These are phyloP conservation scores for Sesamia nonagrioides DNA, from an alignment of 1,140 invertebrate genomes.

Conservation along the genomic window DNA sequence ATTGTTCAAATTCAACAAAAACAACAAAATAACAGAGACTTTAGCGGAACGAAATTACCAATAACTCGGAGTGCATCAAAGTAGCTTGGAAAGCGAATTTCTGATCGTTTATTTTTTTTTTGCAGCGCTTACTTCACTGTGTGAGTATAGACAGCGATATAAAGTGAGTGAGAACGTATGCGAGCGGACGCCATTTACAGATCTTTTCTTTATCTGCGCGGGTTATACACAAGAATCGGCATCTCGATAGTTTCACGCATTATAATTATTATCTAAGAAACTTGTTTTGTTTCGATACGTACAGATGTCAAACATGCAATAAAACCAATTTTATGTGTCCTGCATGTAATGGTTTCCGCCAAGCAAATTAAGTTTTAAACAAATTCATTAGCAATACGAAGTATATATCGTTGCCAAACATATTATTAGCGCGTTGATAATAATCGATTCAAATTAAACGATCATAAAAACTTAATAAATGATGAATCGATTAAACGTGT, in stretches of 20 bases:
- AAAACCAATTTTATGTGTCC: conserved; percentile 66
- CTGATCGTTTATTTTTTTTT: no score
- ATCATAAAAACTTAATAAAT: background rate
- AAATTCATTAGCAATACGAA: conserved; percentile 57
- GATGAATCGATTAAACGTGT: conserved; percentile 1
- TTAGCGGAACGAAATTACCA: no score
- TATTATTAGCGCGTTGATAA: conserved; percentile 15
- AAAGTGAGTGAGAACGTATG: no score
- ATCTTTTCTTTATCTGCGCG: no score
- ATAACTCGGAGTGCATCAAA: no score
- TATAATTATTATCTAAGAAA: conserved; percentile 22
- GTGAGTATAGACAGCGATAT: no score
- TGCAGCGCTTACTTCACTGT: no score
- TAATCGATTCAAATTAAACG: conserved; percentile 6
- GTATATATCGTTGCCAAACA: conserved; percentile 20
- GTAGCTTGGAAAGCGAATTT: no score
- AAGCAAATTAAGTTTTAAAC: conserved; percentile 57
- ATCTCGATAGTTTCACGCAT: background rate
- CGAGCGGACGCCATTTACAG: no score
- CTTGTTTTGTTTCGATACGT: conserved; percentile 48
- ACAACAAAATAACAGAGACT: no score
- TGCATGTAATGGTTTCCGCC: conserved; percentile 59
- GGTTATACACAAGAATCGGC: background rate
- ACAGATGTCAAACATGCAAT: conserved; percentile 56
- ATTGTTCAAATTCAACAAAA: no score